Evolutionary conservation across 23 tunicate species (phyloP).

Genomic region (Trididemnum clinides): DNA sequence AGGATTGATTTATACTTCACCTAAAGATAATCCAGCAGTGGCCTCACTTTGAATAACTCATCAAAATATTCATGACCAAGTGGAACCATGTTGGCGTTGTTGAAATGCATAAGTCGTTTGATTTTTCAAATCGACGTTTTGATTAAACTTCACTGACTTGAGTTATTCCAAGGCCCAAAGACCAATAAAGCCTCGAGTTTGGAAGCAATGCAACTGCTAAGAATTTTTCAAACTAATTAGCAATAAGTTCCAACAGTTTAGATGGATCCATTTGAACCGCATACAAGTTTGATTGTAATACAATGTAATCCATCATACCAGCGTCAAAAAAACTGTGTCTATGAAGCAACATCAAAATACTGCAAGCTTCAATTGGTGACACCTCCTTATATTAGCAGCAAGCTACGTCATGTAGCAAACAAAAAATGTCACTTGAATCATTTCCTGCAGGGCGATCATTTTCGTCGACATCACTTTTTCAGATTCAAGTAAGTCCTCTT

Average conservation of each 20-base stretch:
- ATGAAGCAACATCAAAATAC: too few species aligned
- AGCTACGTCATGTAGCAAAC: too few species aligned
- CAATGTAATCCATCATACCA: not conserved
- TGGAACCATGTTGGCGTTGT: conserved; percentile 1
- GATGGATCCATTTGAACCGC: not conserved
- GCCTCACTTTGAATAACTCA: not conserved
- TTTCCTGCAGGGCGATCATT: not conserved
- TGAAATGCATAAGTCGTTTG: conserved; percentile 2
- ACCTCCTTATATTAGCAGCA: too few species aligned
- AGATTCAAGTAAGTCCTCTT: not conserved
- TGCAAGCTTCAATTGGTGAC: too few species aligned
- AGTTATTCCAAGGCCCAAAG: not conserved
- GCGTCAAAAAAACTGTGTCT: conserved; percentile 6
- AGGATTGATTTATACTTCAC: not conserved
- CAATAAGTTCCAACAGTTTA: not conserved
- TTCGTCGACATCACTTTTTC: not conserved
- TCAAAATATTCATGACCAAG: conserved; percentile 2
- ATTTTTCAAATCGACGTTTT: conserved; percentile 13
- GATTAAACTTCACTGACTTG: not conserved
- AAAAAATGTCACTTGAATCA: not conserved
- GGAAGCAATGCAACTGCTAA: not conserved
- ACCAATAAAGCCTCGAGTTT: not conserved
- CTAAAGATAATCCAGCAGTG: not conserved
- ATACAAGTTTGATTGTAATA: conserved; percentile 7
- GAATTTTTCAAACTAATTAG: not conserved